Conservation (phyloP, 92 coral and sea anemone genomes). For the Porites lobata region DNA sequence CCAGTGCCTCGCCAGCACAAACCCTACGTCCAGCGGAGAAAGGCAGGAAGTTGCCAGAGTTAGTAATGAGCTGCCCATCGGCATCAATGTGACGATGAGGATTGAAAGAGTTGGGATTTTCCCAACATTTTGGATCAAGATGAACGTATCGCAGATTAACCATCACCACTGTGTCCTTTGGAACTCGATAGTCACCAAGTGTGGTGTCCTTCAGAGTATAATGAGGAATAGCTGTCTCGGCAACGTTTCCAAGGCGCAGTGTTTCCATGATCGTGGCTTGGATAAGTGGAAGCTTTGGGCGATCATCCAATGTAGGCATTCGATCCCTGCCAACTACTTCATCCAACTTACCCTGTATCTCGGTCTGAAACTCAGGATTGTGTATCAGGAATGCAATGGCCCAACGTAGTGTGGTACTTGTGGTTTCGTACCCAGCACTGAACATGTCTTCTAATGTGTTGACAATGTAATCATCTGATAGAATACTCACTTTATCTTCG, state of each 20-base stretch:
- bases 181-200: conserved; percentile 38
- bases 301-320: conserved; percentile 45
- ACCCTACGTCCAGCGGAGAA: conserved; percentile 86
- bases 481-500: conserved; percentile 18
- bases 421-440: conserved; percentile 74
- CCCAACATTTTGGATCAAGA: conserved; percentile 52
- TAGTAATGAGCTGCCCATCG: conserved; percentile 47
- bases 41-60: conserved; percentile 72
- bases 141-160: conserved; percentile 28
- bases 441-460: conserved; percentile 61
- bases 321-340: conserved; percentile 51
- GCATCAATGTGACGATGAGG: conserved; percentile 58
- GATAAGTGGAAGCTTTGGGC: conserved; percentile 26
- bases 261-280: conserved; percentile 51
- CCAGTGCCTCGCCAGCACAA: conserved; percentile 73
- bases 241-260: conserved; percentile 46
- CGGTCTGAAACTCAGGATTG: conserved; percentile 54
- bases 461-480: conserved; percentile 51
- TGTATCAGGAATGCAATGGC: conserved; percentile 69
- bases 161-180: conserved; percentile 44
- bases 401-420: conserved; percentile 72
- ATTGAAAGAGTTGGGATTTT: conserved; percentile 32
- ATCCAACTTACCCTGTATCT: conserved; percentile 54
- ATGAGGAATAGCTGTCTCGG: conserved; percentile 35
- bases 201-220: conserved; percentile 50